Evolutionary conservation across 2,888 invertebrate species (phyloP).

Genomic region (Cantharis rustica): DNA sequence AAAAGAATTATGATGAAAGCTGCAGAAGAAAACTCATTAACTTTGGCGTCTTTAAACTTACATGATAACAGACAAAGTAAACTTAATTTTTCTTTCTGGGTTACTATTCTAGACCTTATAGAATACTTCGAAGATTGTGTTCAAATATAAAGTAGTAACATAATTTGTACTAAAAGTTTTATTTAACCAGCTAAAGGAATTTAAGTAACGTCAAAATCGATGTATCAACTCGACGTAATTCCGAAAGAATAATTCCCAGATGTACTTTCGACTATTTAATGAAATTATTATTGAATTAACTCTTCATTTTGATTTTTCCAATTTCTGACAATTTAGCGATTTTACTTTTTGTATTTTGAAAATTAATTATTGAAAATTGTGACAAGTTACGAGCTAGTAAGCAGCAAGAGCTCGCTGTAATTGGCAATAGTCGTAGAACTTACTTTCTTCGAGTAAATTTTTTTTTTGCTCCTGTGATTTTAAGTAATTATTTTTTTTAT

Average conservation of each 20-base stretch:
- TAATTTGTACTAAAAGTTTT: not conserved
- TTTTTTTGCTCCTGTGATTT: too few species aligned
- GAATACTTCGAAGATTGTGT: not conserved
- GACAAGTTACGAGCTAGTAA: too few species aligned
- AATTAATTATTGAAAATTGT: too few species aligned
- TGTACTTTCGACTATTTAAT: too few species aligned
- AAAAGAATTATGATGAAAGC: conserved; percentile 20
- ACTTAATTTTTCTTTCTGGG: conserved; percentile 12
- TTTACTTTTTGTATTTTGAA: too few species aligned
- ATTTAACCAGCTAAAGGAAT: not conserved
- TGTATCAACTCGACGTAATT: not conserved
- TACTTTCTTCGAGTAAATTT: too few species aligned
- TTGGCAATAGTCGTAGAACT: too few species aligned
- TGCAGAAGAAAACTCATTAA: conserved; percentile 18
- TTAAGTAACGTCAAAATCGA: not conserved
- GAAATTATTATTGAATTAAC: too few species aligned
- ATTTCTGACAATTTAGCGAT: too few species aligned
- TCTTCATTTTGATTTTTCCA: too few species aligned
- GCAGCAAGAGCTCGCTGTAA: too few species aligned
- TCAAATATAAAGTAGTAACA: not conserved
- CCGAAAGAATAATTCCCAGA: not conserved
- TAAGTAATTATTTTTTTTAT: too few species aligned
- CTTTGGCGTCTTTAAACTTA: conserved; percentile 11
- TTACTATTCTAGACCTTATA: not conserved
- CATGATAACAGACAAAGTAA: conserved; percentile 14